These are phyloP conservation scores for Brachyhypopomus occidentalis DNA, from an alignment of 2,113 vertebrate species.

Conservation along the genomic window DNA sequence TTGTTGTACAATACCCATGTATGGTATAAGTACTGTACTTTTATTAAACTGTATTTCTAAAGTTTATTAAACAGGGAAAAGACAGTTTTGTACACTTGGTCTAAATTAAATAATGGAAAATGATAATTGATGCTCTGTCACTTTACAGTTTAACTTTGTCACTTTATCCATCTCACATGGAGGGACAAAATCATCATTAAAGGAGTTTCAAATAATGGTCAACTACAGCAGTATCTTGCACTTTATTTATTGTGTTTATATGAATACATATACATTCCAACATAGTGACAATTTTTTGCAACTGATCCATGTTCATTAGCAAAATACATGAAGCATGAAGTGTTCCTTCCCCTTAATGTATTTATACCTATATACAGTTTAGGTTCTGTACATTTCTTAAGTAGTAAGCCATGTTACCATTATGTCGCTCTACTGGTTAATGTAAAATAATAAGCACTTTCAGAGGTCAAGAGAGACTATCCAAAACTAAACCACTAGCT, in stretches of 20 bases:
- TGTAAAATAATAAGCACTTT: conserved; percentile 32
- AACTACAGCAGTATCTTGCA: conserved; percentile 75
- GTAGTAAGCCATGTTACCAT: not conserved
- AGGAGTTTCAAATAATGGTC: conserved; percentile 72
- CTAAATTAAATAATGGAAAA: conserved; percentile 74
- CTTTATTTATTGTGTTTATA: conserved; percentile 59
- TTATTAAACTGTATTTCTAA: conserved; percentile 25
- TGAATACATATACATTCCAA: conserved; percentile 74
- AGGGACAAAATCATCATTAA: not conserved
- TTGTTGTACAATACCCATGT: not conserved
- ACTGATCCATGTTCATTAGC: conserved; percentile 52
- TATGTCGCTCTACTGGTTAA: conserved; percentile 15
- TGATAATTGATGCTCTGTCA: not conserved
- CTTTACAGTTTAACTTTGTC: not conserved
- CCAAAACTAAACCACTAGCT: conserved; percentile 31
- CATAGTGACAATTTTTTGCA: conserved; percentile 49
- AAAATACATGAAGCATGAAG: conserved; percentile 54
- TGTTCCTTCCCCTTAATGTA: conserved; percentile 25
- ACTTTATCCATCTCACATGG: not conserved
- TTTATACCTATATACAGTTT: conserved; percentile 55
- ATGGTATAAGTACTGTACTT: not conserved
- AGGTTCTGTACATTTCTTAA: conserved; percentile 51
- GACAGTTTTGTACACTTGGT: conserved; percentile 18
- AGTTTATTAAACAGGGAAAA: not conserved
- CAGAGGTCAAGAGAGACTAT: conserved; percentile 30